Evolutionary conservation across 1,140 invertebrate genomes (phyloP).

Genomic region (Yoshiicerus persimilis): DNA sequence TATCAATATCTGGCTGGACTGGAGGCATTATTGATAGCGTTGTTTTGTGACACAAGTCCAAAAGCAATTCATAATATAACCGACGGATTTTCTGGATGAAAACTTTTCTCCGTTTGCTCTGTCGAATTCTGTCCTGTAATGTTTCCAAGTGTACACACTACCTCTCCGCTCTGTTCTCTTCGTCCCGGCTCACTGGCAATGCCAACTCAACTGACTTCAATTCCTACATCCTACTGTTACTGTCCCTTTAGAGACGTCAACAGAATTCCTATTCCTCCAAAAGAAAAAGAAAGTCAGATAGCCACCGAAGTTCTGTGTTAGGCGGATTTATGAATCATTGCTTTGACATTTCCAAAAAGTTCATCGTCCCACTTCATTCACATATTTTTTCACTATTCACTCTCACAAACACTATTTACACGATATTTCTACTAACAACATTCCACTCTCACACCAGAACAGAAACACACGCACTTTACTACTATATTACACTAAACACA

Average conservation of each 20-base stretch:
- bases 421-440: not conserved
- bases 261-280: not conserved
- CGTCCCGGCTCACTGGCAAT: not conserved
- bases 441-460: not conserved
- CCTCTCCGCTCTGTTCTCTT: no score
- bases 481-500: not conserved
- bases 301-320: not conserved
- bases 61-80: not conserved
- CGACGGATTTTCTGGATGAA: slow-evolving; percentile 16
- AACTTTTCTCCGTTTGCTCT: not conserved
- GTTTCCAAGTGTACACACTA: not conserved
- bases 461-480: not conserved
- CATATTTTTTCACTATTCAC: not conserved
- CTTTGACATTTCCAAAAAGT: slow-evolving; percentile 20
- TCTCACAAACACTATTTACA: not conserved
- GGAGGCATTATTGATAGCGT: slow-evolving; percentile 6
- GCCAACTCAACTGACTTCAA: not conserved
- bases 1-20: not conserved
- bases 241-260: not conserved
- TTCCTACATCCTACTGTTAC: not conserved
- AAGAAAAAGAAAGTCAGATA: slow-evolving; percentile 20
- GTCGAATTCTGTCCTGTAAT: not conserved
- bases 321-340: slow-evolving; percentile 17
- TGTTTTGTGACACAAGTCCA: not conserved
- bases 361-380: slow-evolving; percentile 12